Percentiles rank a stretch among this genome's conserved stretches.
Evolutionary conservation across 64 coral and sea anemone species (phyloP).

Genomic region (Dendrophyllia cribrosa): DNA sequence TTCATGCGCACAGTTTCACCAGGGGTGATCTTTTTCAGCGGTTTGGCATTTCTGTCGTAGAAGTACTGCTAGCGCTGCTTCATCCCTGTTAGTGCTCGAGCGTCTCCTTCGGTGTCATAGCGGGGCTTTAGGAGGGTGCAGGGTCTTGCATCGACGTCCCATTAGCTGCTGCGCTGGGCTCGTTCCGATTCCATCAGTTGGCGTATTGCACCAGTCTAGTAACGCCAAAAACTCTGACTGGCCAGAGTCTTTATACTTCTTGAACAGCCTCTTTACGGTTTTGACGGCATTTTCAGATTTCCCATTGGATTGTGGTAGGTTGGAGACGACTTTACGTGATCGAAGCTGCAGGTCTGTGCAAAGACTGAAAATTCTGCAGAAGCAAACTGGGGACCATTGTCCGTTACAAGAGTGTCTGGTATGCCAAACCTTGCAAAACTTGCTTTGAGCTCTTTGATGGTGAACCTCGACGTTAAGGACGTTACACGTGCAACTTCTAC

Average conservation of each 20-base stretch:
- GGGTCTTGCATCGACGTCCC: slow-evolving; percentile 21
- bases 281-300: slow-evolving; percentile 22
- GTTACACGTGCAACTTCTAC: not conserved
- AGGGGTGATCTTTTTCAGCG: not conserved
- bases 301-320: not conserved
- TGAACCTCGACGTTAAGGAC: not conserved
- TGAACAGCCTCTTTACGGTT: slow-evolving; percentile 2
- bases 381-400: not conserved
- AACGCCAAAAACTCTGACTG: slow-evolving; percentile 29
- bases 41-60: not conserved
- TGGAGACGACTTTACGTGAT: not conserved
- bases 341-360: not conserved
- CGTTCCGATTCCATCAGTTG: not conserved
- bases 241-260: not conserved
- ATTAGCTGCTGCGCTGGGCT: not conserved
- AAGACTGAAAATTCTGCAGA: not conserved
- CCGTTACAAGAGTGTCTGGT: not conserved
- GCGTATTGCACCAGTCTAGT: slow-evolving; percentile 1
- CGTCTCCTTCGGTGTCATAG: not conserved
- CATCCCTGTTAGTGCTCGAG: not conserved
- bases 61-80: not conserved
- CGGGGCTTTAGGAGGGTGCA: slow-evolving; percentile 18
- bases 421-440: not conserved
- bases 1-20: slow-evolving; percentile 18
- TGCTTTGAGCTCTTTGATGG: not conserved